A percentile compares a stretch with the other conserved stretches of the same genome.
Evolutionary conservation across 2,888 invertebrate genomes (phyloP).

Genomic region (Apomyelois bistriatella): DNA sequence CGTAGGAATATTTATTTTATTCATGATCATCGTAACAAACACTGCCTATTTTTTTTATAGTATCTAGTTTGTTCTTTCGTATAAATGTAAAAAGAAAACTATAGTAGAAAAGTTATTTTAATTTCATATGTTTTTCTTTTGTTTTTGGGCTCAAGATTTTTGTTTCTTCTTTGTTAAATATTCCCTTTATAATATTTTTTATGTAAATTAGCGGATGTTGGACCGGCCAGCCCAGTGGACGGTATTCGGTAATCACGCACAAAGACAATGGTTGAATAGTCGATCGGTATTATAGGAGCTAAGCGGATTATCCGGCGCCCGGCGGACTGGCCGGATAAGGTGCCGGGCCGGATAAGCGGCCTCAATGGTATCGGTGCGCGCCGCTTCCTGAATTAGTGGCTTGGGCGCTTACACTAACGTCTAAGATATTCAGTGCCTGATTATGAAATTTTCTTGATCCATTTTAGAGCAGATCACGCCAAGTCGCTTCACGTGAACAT

Average conservation of each 20-base stretch:
- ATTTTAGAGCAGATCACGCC: not conserved
- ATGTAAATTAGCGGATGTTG: not conserved
- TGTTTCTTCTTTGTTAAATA: no score
- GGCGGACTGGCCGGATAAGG: not conserved
- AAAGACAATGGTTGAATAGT: not conserved
- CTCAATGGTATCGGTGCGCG: not conserved
- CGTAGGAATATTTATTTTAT: no score
- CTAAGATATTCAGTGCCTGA: not conserved
- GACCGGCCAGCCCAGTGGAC: not conserved
- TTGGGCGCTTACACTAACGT: not conserved
- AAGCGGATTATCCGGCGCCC: slow-evolving; percentile 1
- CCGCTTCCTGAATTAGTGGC: slow-evolving; percentile 1
- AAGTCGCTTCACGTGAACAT: no score
- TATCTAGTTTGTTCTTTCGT: no score
- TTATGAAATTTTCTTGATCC: not conserved
- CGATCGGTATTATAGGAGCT: slow-evolving; percentile 1
- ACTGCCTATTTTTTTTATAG: not conserved
- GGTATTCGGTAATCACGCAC: not conserved
- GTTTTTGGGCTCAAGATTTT: no score
- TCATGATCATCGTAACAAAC: no score
- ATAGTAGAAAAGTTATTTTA: no score
- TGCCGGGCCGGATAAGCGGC: not conserved
- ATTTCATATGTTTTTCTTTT: no score
- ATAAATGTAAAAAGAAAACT: no score
- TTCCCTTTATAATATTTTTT: not conserved